Percentiles rank a stretch among this genome's conserved stretches.
Evolutionary conservation across 2,113 vertebrate genomes (phyloP).

Genomic region (Himantopus leucocephalus): DNA sequence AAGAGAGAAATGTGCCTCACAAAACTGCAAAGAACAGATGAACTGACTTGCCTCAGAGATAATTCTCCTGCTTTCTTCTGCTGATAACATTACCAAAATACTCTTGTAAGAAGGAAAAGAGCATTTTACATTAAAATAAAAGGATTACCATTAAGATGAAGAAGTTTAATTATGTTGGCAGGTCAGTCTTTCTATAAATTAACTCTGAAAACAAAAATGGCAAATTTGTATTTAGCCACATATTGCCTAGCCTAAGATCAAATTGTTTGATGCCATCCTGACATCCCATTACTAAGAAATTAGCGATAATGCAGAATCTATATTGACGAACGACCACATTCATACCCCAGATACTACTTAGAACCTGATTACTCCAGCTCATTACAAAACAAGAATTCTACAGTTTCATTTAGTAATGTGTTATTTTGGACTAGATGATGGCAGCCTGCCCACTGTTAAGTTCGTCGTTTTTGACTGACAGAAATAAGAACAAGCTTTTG

Average conservation of each 20-base stretch:
- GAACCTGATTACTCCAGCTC: not conserved
- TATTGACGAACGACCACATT: not conserved
- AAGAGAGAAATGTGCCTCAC: not conserved
- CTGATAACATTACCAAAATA: not conserved
- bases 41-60: not conserved
- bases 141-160: not conserved
- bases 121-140: not conserved
- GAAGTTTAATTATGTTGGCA: not conserved
- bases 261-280: not conserved
- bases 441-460: not conserved
- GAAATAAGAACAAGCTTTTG: not conserved
- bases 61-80: not conserved
- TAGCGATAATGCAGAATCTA: not conserved
- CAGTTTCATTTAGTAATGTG: not conserved
- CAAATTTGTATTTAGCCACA: not conserved
- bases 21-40: not conserved
- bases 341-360: not conserved
- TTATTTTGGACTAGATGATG: not conserved
- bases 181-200: not conserved
- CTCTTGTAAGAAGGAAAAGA: not conserved
- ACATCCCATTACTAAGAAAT: not conserved
- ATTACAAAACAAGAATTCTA: not conserved
- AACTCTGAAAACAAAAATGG: not conserved
- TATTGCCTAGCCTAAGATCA: not conserved
- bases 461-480: not conserved